Evolutionary conservation across 2,888 invertebrate genomes (phyloP).

Genomic region (Lapara coniferarum): DNA sequence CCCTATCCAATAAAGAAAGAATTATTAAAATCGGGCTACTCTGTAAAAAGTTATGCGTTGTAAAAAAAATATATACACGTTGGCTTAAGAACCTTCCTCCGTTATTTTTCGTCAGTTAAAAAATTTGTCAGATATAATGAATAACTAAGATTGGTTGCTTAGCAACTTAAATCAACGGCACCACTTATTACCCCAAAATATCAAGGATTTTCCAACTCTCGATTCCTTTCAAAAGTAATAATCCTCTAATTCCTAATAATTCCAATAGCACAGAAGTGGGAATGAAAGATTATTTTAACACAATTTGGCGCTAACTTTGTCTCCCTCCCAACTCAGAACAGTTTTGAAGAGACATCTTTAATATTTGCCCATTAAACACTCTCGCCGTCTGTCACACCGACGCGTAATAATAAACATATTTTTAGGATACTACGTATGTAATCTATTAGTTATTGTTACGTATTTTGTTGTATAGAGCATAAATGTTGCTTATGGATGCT

Average conservation of each 20-base stretch:
- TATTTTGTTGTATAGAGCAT: too few species aligned
- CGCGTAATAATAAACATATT: not conserved
- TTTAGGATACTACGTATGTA: too few species aligned
- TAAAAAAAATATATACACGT: too few species aligned
- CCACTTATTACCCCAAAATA: not conserved
- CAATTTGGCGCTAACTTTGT: constrained; percentile 28
- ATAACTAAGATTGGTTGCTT: not conserved
- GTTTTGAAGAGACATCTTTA: constrained; percentile 36
- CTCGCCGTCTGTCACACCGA: not conserved
- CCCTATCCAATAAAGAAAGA: too few species aligned
- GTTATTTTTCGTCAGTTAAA: too few species aligned
- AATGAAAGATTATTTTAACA: constrained; percentile 39
- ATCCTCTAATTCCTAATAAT: constrained; percentile 37
- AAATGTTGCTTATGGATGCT: too few species aligned
- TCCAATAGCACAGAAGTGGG: constrained; percentile 31
- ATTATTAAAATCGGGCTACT: too few species aligned
- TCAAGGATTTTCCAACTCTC: not conserved
- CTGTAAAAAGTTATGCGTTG: too few species aligned
- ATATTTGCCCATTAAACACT: constrained; percentile 35
- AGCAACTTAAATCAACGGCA: not conserved
- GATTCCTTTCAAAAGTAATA: constrained; percentile 28
- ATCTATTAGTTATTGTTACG: too few species aligned
- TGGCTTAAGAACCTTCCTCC: too few species aligned
- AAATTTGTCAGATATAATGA: too few species aligned
- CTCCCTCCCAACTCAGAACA: not conserved